A percentile compares a stretch with the other conserved stretches of the same genome.
phyloP scores from a whole-genome alignment of 2,888 invertebrate species.

The Stenolophus ochropezus region DNA sequence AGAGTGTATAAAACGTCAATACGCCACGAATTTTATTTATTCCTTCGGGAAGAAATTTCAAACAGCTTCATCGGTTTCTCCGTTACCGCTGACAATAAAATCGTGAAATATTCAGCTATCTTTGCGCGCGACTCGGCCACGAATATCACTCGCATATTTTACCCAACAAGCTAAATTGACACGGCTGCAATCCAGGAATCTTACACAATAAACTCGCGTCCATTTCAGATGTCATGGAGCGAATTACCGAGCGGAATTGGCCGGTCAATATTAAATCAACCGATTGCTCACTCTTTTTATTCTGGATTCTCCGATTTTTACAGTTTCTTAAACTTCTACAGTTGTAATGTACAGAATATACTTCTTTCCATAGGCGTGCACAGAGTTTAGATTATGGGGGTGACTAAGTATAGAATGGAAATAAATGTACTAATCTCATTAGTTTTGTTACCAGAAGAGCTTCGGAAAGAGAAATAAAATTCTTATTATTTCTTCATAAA shows the following conservation, averaged over 20 bases:
- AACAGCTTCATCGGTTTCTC: neutral
- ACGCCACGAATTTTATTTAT: neutral
- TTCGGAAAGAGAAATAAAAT: too few species aligned
- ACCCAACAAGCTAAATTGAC: neutral
- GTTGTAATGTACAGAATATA: too few species aligned
- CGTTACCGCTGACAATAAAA: neutral
- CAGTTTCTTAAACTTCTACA: too few species aligned
- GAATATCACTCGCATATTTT: neutral
- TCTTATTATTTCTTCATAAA: too few species aligned
- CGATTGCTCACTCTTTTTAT: neutral
- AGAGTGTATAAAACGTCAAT: neutral
- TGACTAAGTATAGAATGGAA: too few species aligned
- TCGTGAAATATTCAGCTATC: neutral
- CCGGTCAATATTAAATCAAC: neutral
- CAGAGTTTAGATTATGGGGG: too few species aligned
- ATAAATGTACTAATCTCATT: too few species aligned
- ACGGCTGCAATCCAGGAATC: neutral
- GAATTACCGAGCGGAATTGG: neutral
- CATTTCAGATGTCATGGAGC: too few species aligned
- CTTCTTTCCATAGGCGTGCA: too few species aligned
- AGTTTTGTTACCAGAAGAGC: too few species aligned
- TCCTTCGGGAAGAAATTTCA: neutral
- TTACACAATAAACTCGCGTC: neutral
- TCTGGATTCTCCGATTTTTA: too few species aligned
- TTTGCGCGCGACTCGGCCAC: neutral